These are phyloP conservation scores for Magallana angulata DNA, from an alignment of 1,140 invertebrate species.

Conservation along the genomic window DNA sequence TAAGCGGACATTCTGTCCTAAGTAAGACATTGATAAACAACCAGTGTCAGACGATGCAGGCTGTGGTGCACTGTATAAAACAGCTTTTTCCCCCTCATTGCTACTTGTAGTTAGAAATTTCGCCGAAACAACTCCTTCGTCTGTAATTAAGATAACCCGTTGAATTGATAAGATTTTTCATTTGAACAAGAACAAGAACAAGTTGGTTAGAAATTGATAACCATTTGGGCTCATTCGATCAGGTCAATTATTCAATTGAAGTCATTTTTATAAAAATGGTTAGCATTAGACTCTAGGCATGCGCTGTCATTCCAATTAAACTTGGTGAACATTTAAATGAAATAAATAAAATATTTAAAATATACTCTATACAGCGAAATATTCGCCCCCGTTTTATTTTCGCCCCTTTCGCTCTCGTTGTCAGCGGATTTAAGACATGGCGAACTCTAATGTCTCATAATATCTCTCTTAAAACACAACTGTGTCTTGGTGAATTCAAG, in stretches of 20 bases:
- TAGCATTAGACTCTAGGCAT: too few relatives aligned
- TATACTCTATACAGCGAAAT: background rate
- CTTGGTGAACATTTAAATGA: too few relatives aligned
- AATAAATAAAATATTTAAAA: background rate
- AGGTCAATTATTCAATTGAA: background rate
- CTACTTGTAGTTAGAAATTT: background rate
- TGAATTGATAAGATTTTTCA: background rate
- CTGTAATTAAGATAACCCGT: background rate
- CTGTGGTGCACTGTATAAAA: slow-evolving; percentile 3
- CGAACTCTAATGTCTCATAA: too few relatives aligned
- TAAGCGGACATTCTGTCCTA: background rate
- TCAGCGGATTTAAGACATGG: too few relatives aligned
- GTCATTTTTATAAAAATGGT: too few relatives aligned
- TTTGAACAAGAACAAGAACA: background rate
- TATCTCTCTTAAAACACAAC: too few relatives aligned
- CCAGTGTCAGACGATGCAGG: background rate
- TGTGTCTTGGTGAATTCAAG: too few relatives aligned
- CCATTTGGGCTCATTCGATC: background rate
- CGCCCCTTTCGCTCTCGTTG: too few relatives aligned
- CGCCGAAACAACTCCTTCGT: background rate
- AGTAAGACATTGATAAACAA: slow-evolving; percentile 10
- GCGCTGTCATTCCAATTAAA: too few relatives aligned
- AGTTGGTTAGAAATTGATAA: background rate
- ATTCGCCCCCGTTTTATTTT: too few relatives aligned
- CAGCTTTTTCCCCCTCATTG: background rate